phyloP scores from a whole-genome alignment of 2,113 vertebrate species.

The Marmota flaviventris region DNA sequence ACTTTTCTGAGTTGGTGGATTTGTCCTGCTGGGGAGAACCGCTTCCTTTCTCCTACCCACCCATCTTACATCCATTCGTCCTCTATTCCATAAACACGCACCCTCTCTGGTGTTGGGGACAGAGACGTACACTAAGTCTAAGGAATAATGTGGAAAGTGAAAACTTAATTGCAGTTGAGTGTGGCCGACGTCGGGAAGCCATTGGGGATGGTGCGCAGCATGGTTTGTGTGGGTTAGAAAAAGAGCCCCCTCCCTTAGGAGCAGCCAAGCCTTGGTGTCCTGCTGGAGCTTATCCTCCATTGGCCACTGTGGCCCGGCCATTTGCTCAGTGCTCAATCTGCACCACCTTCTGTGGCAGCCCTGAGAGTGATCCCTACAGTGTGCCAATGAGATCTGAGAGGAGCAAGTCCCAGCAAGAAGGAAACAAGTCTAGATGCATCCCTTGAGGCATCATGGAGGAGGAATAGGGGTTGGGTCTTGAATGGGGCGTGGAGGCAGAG shows the following conservation, averaged over 20 bases:
- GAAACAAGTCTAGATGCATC: not conserved
- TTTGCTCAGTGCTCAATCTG: not conserved
- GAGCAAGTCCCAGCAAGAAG: not conserved
- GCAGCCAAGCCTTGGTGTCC: not conserved
- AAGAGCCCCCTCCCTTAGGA: not conserved
- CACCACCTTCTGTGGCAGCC: not conserved
- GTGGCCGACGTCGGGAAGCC: not conserved
- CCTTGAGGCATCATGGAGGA: not conserved
- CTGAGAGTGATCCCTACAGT: not conserved
- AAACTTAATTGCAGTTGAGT: not conserved
- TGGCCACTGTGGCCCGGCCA: not conserved
- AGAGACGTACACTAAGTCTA: not conserved
- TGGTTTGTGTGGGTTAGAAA: not conserved
- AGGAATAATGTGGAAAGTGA: not conserved
- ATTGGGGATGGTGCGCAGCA: accelerated
- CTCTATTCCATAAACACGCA: not conserved
- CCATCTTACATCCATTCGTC: not conserved
- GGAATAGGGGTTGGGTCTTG: not conserved
- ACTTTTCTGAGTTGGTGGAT: not conserved
- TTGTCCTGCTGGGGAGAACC: not conserved
- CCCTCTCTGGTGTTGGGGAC: not conserved
- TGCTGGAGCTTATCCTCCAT: not conserved
- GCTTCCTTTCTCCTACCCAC: not conserved
- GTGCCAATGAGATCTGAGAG: not conserved
- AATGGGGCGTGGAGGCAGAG: no score